Base-by-base conservation (phyloP, 2,888 invertebrate genomes). In the Xestia xanthographa region DNA sequence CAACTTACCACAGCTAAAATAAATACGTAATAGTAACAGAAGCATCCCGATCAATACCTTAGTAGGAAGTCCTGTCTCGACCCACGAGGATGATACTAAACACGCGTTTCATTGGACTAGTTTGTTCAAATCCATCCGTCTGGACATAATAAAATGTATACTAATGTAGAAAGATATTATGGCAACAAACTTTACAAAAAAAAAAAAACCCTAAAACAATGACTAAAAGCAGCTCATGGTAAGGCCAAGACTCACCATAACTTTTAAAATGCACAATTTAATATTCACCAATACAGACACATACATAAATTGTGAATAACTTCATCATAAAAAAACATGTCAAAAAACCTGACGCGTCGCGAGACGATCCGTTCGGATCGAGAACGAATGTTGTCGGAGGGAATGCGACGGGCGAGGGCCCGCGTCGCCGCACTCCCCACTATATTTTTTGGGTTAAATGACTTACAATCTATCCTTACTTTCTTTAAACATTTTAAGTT, bases 101-200 rank as follows among this genome's bases (percentile, higher is more conserved):
- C 92, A 91, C 93, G 92, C 93, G 92, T 91, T 94, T 92, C 93
- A 94, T 94, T 93, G 94, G 96, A 96, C 96, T 96, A 96, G 96
- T 95, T 95, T 95, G 95, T 95, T 96, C 96, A 94, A 95, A 95
- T 96, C 95, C 95, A 94, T 95, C 91, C 94, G 92, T 94, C 92
- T 95, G 95, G 95, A 96, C 95, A 95, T 91, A 92, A 94, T 94
- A 92, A 91, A 93, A 94, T 95, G 95, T 95, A 95, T 95, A 95
- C 95, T 96, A 95, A 95, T 94, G 95, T 96, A 96, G 95, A 96
- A 96, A 95, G 95, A 95, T 96, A 96, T 96, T 96, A 96, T 96
- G 96, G 96, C 96, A 96, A 96, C 96, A 95, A 96, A 96, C 96
- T 96, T 96, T 95, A 96, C 95, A 96, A 95, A 83, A 83, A 83